Evolutionary conservation across 2,888 invertebrate genomes (phyloP).

Genomic region (Serrognathus titanus): DNA sequence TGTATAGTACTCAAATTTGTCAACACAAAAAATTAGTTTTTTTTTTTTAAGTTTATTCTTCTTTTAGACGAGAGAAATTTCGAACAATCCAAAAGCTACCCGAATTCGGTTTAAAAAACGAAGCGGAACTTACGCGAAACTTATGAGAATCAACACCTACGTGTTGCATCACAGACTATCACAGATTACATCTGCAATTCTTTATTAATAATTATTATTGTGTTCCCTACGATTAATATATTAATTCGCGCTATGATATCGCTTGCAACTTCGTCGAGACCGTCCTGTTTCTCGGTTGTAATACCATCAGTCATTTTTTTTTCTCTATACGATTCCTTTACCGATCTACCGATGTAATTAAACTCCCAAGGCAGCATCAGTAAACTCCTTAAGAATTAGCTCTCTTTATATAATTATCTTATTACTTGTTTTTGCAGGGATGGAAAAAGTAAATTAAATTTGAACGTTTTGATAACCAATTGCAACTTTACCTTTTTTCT

Average conservation of each 20-base stretch:
- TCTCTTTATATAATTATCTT: neutral
- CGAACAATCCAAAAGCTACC: neutral
- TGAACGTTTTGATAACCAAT: no score
- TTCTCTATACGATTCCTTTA: constrained; percentile 8
- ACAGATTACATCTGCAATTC: constrained; percentile 49
- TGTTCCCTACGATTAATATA: constrained; percentile 23
- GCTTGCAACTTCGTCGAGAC: constrained; percentile 25
- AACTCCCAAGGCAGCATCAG: constrained; percentile 24
- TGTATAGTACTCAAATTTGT: neutral
- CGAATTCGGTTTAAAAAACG: neutral
- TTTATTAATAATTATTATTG: constrained; percentile 29
- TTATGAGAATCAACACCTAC: constrained; percentile 22
- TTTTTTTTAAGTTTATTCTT: no score
- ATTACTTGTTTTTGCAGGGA: no score
- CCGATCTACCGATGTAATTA: constrained; percentile 23
- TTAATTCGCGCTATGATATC: constrained; percentile 20
- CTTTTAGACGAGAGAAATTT: neutral
- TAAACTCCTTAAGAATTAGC: constrained; percentile 3
- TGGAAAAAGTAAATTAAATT: no score
- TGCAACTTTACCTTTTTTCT: no score
- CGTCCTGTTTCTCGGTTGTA: constrained; percentile 30
- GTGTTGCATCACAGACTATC: constrained; percentile 47
- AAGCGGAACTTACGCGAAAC: constrained; percentile 4
- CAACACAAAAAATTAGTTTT: neutral
- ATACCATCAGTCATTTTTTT: constrained; percentile 6